Percentiles rank a stretch among this genome's conserved stretches.
These are phyloP conservation scores for Drosophila pseudotalamancana DNA, from an alignment of 2,888 invertebrate species.

Conservation along the genomic window DNA sequence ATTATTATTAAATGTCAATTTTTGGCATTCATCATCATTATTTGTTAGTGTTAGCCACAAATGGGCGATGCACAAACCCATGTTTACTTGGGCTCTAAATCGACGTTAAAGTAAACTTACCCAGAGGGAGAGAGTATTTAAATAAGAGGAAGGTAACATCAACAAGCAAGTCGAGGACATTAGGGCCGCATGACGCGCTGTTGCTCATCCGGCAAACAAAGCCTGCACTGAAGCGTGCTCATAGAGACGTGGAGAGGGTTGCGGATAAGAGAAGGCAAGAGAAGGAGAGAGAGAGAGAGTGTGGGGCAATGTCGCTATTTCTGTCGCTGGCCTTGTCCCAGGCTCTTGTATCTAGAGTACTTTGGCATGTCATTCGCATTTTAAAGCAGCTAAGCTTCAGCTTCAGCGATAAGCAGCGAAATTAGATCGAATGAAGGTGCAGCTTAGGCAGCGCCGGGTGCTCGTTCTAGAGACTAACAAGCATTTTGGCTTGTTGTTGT, in stretches of 20 bases:
- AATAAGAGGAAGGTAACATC: slow-evolving; percentile 52
- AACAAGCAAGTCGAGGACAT: slow-evolving; percentile 52
- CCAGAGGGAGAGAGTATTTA: slow-evolving; percentile 25
- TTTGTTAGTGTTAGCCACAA: background rate
- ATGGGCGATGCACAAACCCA: too few relatives aligned
- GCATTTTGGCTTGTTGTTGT: slow-evolving; percentile 64
- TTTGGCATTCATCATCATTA: too few relatives aligned
- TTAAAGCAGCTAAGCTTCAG: slow-evolving; percentile 78
- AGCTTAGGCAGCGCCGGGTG: slow-evolving; percentile 39
- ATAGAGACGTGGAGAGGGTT: background rate
- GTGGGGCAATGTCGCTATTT: slow-evolving; percentile 26
- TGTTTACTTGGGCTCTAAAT: background rate
- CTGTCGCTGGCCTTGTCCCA: slow-evolving; percentile 52
- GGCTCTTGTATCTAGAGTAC: slow-evolving; percentile 75
- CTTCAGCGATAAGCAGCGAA: slow-evolving; percentile 77
- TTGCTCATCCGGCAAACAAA: slow-evolving; percentile 70
- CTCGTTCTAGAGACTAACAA: slow-evolving; percentile 52
- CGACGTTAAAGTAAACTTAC: background rate
- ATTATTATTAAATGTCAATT: too few relatives aligned
- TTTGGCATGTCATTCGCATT: slow-evolving; percentile 82
- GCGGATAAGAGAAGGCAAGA: background rate
- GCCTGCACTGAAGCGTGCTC: slow-evolving; percentile 65
- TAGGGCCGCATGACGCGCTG: slow-evolving; percentile 51
- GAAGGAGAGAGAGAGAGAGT: background rate
- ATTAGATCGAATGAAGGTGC: slow-evolving; percentile 78